Evolutionary conservation across 2,113 vertebrate genomes (phyloP).

Genomic region (Halcyon senegalensis): DNA sequence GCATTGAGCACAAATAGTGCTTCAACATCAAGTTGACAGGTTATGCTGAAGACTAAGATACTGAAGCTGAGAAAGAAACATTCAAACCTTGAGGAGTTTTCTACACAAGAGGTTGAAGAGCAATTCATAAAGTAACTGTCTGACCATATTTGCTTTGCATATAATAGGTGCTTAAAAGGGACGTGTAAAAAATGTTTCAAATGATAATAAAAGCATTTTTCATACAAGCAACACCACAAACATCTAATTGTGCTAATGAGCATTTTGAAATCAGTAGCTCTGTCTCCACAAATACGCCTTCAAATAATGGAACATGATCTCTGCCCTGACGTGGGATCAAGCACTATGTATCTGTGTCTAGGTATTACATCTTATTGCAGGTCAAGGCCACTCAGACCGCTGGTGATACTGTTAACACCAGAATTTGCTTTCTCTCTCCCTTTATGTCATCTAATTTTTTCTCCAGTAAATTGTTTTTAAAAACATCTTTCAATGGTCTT

Average conservation of each 20-base stretch:
- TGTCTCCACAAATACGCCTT: background rate
- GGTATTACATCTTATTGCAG: background rate
- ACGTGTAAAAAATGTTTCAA: background rate
- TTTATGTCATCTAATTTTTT: background rate
- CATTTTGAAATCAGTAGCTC: background rate
- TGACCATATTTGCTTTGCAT: background rate
- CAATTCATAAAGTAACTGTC: background rate
- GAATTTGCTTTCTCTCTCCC: background rate
- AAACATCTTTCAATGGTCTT: background rate
- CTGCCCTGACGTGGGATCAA: background rate
- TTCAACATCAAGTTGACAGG: background rate
- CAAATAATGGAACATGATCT: background rate
- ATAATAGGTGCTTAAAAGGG: background rate
- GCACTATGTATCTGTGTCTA: background rate
- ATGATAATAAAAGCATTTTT: background rate
- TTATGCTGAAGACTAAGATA: background rate
- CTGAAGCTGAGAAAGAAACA: background rate
- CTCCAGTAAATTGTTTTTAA: background rate
- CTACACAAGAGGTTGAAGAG: background rate
- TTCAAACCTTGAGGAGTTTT: background rate
- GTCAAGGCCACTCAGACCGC: background rate
- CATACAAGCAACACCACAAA: background rate
- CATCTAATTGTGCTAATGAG: background rate
- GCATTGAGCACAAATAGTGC: background rate
- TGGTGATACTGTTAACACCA: background rate